phyloP scores from a whole-genome alignment of 2,797 vertebrate species.

The Malurus leucopterus region DNA sequence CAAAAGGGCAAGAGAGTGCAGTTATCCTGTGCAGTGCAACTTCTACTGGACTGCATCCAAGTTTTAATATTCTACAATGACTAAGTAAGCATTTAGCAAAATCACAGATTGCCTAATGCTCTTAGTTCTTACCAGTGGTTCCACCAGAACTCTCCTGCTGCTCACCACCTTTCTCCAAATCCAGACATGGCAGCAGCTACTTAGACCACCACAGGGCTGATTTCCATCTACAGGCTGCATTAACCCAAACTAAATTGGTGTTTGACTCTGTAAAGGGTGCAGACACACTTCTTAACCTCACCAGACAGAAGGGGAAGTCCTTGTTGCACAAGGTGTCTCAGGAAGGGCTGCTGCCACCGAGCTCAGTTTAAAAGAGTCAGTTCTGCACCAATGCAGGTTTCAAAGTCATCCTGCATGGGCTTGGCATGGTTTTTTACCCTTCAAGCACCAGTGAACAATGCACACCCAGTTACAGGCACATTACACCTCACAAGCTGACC shows the following conservation, averaged over 20 bases:
- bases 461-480: neutral
- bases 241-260: neutral
- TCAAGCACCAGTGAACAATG: neutral
- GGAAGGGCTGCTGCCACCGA: neutral
- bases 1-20: neutral
- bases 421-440: neutral
- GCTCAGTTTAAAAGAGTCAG: neutral
- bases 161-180: neutral
- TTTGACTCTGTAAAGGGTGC: neutral
- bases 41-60: neutral
- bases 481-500: neutral
- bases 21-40: neutral
- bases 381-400: neutral
- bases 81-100: neutral
- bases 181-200: neutral
- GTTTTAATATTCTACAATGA: neutral
- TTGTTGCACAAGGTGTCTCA: neutral
- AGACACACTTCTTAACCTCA: neutral
- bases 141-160: neutral
- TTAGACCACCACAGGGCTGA: neutral
- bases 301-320: neutral
- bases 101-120: neutral
- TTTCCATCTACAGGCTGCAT: neutral
- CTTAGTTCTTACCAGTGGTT: neutral
- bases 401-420: neutral